Evolutionary conservation across 2,888 invertebrate genomes (phyloP).

Genomic region (Tanypteryx hageni): DNA sequence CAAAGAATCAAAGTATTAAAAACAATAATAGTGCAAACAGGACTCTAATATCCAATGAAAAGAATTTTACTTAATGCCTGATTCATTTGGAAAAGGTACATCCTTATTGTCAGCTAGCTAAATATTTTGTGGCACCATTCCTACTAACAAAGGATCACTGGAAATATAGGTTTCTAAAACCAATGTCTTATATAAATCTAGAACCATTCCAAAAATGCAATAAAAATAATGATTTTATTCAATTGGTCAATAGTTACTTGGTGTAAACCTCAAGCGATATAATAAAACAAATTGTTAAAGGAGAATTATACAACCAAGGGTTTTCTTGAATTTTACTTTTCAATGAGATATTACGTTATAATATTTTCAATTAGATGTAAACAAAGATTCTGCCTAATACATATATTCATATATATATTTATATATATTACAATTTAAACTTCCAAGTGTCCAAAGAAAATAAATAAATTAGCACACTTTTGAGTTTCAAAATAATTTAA

Average conservation of each 20-base stretch:
- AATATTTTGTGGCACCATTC: too few species aligned
- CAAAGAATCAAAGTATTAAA: too few species aligned
- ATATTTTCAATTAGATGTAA: background rate
- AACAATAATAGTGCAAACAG: too few species aligned
- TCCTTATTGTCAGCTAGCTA: too few species aligned
- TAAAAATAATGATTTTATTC: slow-evolving; percentile 3
- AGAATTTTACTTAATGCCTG: too few species aligned
- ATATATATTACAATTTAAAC: background rate
- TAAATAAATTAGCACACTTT: background rate
- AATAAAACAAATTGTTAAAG: background rate
- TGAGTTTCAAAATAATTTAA: slow-evolving; percentile 33
- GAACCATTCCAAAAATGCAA: slow-evolving; percentile 14
- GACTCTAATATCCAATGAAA: too few species aligned
- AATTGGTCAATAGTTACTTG: background rate
- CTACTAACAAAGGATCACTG: too few species aligned
- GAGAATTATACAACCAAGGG: background rate
- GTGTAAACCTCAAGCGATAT: background rate
- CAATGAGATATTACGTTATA: background rate
- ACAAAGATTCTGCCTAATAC: background rate
- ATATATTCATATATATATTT: slow-evolving; percentile 4
- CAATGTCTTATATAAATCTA: background rate
- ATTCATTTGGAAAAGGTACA: too few species aligned
- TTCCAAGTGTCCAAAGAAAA: background rate
- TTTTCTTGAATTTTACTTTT: slow-evolving; percentile 9
- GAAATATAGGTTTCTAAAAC: too few species aligned